Evolutionary conservation across 2,797 vertebrate genomes (phyloP), one percentile per base, ranked within the genome.

Genomic region (Crocidura indochinensis): DNA sequence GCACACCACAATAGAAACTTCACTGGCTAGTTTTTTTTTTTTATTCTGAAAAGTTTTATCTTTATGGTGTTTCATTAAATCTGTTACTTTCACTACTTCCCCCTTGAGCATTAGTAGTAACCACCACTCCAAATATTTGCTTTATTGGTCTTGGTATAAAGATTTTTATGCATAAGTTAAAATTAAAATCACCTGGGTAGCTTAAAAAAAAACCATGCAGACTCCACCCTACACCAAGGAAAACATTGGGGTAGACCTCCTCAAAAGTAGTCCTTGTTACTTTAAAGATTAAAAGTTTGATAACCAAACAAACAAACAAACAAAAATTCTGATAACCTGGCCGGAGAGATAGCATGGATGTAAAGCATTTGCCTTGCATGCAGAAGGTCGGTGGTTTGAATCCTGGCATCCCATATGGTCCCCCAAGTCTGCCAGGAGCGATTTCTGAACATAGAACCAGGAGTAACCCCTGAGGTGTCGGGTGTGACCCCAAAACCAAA

Each of bases 1-100:
- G 93, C 38, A 91, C 56, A 81, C 80, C 93, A 94, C 71, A 87
- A 64, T 27, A 95, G 91, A 77, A 90, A 87, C 76, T 94, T 95
- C 72, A 84, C 68, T 81, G 91, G 29, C 65, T 92, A 79, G 38
- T 22, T 51, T 10, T 51, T 51, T 51, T 51, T 51, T 51, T 51
- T 85, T 94, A 85, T 87, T 56, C 88, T 90, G 71, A 96, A 91
- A 91, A 93, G 69, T 84, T 60, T 60, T 92, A 91, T 94, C 86
- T 95, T 96, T 92, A 91, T 84, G 51, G 60, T 88, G 69, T 51
- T 95, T 95, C 68, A 85, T 91, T 91, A 81, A 91, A 74, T 95
- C 49, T 88, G 46, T 81, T 92, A 71, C 90, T 94, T 93, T 62
- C 84, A 64, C 87, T 94, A 65, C 62, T 93, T 89, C 89, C 82